Conservation (phyloP, 2,888 invertebrate genomes). For the Aphidius colemani region DNA sequence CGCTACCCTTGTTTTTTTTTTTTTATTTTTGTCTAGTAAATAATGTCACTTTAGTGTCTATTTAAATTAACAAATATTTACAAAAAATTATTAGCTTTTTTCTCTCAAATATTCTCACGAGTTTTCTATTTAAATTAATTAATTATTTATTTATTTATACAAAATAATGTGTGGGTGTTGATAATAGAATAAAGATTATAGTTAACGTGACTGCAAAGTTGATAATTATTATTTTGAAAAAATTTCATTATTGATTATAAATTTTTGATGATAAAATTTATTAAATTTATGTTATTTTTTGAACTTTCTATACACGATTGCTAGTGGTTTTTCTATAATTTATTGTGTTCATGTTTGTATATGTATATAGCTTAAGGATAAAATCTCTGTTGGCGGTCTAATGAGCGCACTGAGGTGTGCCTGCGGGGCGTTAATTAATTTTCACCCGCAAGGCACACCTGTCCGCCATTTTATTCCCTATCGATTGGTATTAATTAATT, state of each 20-base stretch:
- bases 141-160: constrained; percentile 8
- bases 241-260: neutral
- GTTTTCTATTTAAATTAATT: neutral
- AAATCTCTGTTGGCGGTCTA: constrained; percentile 7
- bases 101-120: neutral
- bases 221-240: neutral
- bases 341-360: neutral
- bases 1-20: constrained; percentile 46
- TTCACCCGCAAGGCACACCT: neutral
- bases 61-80: constrained; percentile 49
- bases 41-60: constrained; percentile 33
- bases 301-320: too few relatives aligned
- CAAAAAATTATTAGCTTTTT: constrained; percentile 32
- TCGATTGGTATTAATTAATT: too few relatives aligned
- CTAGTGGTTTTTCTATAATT: neutral
- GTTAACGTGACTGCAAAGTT: neutral
- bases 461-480: neutral
- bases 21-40: constrained; percentile 7
- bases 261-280: constrained; percentile 13
- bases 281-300: neutral
- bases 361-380: neutral
- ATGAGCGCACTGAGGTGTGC: neutral
- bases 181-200: neutral
- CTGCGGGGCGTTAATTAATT: constrained; percentile 10
- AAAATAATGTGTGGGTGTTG: neutral